Evolutionary conservation across 2,797 vertebrate genomes (phyloP).

Genomic region (Lutjanus campechanus): DNA sequence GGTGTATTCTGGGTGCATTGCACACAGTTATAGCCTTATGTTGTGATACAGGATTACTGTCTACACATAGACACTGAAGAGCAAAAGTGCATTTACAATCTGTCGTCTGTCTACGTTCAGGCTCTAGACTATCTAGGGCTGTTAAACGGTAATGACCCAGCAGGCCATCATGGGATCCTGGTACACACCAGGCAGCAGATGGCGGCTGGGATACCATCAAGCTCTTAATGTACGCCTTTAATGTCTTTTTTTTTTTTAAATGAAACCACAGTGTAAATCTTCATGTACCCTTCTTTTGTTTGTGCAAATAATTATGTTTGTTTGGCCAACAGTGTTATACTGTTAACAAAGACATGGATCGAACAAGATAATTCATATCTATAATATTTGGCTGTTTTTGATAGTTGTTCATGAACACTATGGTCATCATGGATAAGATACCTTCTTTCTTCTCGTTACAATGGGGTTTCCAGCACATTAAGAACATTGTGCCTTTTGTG

Average conservation of each 20-base stretch:
- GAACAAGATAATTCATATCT: slow-evolving; percentile 21
- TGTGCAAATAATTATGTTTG: slow-evolving; percentile 1
- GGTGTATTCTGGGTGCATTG: slow-evolving; percentile 26
- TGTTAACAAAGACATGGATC: slow-evolving; percentile 25
- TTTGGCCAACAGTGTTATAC: slow-evolving; percentile 23
- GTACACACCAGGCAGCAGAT: slow-evolving; percentile 65
- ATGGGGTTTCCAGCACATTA: slow-evolving; percentile 7
- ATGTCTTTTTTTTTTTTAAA: slow-evolving; percentile 4
- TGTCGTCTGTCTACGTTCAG: slow-evolving; percentile 57
- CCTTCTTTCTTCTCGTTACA: background rate
- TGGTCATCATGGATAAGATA: background rate
- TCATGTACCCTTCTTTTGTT: background rate
- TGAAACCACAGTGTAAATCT: slow-evolving; percentile 12
- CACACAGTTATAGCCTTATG: slow-evolving; percentile 60
- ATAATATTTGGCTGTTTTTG: background rate
- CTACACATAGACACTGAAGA: slow-evolving; percentile 45
- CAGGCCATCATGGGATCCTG: slow-evolving; percentile 47
- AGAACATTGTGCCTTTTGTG: slow-evolving; percentile 36
- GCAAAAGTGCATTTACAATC: slow-evolving; percentile 71
- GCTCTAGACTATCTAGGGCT: slow-evolving; percentile 37
- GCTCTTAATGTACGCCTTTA: slow-evolving; percentile 52
- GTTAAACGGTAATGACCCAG: slow-evolving; percentile 52
- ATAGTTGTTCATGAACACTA: background rate
- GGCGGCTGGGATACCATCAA: slow-evolving; percentile 60
- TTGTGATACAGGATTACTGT: slow-evolving; percentile 40